These are phyloP conservation scores for Fringilla coelebs DNA, from an alignment of 2,797 vertebrate species.

Conservation along the genomic window DNA sequence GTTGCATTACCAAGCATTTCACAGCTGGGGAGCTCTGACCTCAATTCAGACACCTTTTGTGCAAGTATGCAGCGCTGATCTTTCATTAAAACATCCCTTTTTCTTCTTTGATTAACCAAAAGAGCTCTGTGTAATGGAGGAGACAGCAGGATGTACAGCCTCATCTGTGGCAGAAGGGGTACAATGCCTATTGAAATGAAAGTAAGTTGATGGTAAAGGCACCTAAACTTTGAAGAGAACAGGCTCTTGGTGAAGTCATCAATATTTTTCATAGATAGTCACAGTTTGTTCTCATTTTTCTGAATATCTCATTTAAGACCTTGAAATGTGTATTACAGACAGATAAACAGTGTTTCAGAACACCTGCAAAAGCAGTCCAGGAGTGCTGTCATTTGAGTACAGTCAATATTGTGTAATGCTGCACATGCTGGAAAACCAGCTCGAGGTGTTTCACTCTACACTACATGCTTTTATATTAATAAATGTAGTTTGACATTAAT, in stretches of 20 bases:
- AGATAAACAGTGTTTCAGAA: background rate
- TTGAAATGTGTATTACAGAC: background rate
- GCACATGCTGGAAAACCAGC: background rate
- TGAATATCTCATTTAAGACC: background rate
- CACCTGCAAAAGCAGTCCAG: background rate
- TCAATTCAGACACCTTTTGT: background rate
- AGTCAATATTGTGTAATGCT: background rate
- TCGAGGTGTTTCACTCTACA: background rate
- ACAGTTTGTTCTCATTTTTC: background rate
- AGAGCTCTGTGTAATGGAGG: background rate
- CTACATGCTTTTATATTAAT: background rate
- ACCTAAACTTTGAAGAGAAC: background rate
- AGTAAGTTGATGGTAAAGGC: background rate
- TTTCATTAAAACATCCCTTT: background rate
- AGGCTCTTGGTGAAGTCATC: background rate
- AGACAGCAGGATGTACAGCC: background rate
- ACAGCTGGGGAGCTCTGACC: background rate
- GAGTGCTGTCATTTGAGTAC: background rate
- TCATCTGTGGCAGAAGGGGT: background rate
- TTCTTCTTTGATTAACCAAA: background rate
- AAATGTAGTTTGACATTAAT: background rate
- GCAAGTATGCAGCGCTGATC: background rate
- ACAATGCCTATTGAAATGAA: background rate
- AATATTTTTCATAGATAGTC: background rate
- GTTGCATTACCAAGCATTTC: background rate